Evolutionary conservation across 2,888 invertebrate genomes (phyloP).

Genomic region (Philereme transversata): DNA sequence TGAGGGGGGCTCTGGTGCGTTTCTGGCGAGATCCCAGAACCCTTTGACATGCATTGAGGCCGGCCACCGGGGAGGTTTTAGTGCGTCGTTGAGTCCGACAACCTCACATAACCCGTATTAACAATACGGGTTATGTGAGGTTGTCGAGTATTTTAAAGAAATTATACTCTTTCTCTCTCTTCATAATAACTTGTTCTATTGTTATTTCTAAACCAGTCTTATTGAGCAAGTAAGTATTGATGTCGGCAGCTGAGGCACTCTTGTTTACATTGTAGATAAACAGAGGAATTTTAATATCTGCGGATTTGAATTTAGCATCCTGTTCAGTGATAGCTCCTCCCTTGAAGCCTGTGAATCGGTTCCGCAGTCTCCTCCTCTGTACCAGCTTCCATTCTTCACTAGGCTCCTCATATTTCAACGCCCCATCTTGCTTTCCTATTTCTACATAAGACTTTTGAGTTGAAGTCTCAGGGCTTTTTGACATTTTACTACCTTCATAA

Average conservation of each 20-base stretch:
- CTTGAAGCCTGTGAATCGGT: neutral
- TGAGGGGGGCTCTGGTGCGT: no score
- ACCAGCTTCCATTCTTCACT: conserved; percentile 8
- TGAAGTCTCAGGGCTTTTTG: neutral
- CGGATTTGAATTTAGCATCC: neutral
- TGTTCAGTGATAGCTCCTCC: neutral
- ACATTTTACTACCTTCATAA: neutral
- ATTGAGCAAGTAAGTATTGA: conserved; percentile 2
- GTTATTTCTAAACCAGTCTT: neutral
- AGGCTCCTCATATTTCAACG: neutral
- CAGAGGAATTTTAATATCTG: neutral
- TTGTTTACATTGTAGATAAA: no score
- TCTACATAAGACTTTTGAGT: neutral
- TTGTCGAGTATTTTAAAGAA: conserved; percentile 35
- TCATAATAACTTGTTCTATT: conserved; percentile 30
- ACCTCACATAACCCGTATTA: no score
- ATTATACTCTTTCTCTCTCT: conserved; percentile 25
- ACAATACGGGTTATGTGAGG: no score
- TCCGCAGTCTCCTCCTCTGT: neutral
- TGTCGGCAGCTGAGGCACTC: no score
- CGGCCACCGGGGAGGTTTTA: no score
- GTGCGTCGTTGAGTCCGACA: no score
- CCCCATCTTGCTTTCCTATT: neutral
- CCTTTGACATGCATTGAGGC: no score
- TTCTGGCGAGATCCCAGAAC: no score